Evolutionary conservation across 2,113 vertebrate species (phyloP), one percentile per base, ranked within the genome.

Genomic region (Probosciger aterrimus): DNA sequence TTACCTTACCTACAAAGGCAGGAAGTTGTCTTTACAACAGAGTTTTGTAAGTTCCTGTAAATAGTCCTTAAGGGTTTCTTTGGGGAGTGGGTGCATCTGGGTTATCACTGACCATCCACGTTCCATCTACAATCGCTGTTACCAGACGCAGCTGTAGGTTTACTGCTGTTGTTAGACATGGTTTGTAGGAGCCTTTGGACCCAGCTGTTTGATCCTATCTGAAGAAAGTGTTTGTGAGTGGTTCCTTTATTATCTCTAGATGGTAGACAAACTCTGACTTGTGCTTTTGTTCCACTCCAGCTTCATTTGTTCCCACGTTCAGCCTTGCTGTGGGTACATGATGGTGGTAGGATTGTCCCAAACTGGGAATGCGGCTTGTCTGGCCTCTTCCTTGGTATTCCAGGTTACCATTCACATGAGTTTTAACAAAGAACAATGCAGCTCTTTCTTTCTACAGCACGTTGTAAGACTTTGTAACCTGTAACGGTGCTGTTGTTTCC

Each of bases 101-200:
- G 9, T 53, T 22, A 24, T 41, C 14, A 4, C 57, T 31, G 55
- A 9, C 62, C 77, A 8, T 23, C 16, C 1, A 11, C 1, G 2
- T 12, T 5, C 7, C 46, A 5, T 3, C 55, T 2, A 1, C 53
- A 8, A 44, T 8, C 6, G 3, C 57, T 37, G 23, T 10, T 12
- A 4, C 65, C 7, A 9, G 55, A 17, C 31, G 55, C 35, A 3
- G 55, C 75, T 5, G 10, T 2, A 18, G 62, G 55, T 11, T 35
- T 11, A 3, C 53, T 30, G 82, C 50, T 39, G 50, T 3, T 3
- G 2, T 46, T 18, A n/a, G 77, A 47, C 6, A 9, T 6, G 65
- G 57, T 16, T 75, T 75, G 50, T 11, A 33, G 70, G 89, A 90
- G 55, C 37, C 25, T 88, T 35, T 46, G 63, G 23, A 20, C 35